These are phyloP conservation scores for Labia minor DNA, from an alignment of 2,888 invertebrate genomes.

Conservation along the genomic window DNA sequence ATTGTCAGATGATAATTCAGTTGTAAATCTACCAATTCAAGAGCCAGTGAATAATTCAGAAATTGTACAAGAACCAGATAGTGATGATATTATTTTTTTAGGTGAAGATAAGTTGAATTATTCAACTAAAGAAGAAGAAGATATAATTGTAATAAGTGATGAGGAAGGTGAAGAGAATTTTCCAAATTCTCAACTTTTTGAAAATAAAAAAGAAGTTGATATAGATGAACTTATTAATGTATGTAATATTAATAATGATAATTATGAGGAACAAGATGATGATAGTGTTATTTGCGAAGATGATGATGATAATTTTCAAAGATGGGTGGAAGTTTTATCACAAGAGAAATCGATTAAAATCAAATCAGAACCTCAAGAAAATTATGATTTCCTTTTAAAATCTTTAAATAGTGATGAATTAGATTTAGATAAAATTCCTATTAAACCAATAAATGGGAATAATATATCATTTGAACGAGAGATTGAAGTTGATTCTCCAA, in stretches of 20 bases:
- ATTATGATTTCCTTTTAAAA: background rate
- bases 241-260: background rate
- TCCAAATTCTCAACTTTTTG: background rate
- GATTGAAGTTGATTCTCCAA: background rate
- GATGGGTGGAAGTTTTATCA: background rate
- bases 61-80: no score
- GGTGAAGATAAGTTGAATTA: background rate
- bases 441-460: background rate
- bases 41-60: no score
- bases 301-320: background rate
- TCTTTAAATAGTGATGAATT: background rate
- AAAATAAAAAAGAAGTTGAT: background rate
- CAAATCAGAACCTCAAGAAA: background rate
- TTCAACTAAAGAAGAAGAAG: background rate
- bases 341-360: background rate
- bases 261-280: background rate
- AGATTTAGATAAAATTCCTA: background rate
- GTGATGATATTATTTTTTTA: background rate
- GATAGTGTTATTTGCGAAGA: slow-evolving; percentile 1
- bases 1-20: no score
- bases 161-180: background rate
- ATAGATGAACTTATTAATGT: background rate
- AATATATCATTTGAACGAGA: background rate
- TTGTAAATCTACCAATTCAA: no score
- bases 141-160: background rate